Evolutionary conservation across 2,888 invertebrate species (phyloP).

Genomic region (Nasonovia ribisnigri): DNA sequence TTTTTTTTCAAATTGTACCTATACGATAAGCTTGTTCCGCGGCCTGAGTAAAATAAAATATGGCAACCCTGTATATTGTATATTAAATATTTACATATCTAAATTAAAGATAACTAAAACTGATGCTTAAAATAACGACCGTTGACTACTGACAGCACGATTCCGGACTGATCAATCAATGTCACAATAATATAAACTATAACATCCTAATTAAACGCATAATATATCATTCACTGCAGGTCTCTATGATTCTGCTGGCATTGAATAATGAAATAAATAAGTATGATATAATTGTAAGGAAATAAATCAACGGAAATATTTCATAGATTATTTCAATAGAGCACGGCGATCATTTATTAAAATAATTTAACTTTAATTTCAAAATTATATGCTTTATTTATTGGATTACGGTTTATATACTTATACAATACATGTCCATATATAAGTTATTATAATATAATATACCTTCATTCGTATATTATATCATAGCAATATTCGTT

Average conservation of each 20-base stretch:
- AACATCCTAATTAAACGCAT: slow-evolving; percentile 3
- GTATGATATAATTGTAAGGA: slow-evolving; percentile 5
- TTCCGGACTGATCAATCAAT: slow-evolving; percentile 36
- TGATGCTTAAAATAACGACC: background rate
- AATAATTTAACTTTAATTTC: background rate
- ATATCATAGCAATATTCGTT: background rate
- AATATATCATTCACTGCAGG: background rate
- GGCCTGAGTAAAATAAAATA: background rate
- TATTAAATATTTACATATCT: background rate
- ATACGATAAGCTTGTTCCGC: background rate
- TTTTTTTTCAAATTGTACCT: no score
- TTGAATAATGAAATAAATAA: slow-evolving; percentile 39
- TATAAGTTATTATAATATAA: background rate
- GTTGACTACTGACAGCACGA: background rate
- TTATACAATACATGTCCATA: background rate
- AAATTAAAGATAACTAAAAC: background rate
- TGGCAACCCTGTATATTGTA: background rate
- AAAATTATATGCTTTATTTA: background rate
- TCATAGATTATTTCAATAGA: background rate
- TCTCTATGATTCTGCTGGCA: background rate
- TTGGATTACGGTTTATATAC: background rate
- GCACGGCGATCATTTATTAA: background rate
- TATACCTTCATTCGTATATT: background rate
- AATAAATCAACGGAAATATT: background rate
- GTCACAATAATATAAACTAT: background rate